phyloP scores from a whole-genome alignment of 2,888 invertebrate species.

The Rhagophthalmus giganteus region DNA sequence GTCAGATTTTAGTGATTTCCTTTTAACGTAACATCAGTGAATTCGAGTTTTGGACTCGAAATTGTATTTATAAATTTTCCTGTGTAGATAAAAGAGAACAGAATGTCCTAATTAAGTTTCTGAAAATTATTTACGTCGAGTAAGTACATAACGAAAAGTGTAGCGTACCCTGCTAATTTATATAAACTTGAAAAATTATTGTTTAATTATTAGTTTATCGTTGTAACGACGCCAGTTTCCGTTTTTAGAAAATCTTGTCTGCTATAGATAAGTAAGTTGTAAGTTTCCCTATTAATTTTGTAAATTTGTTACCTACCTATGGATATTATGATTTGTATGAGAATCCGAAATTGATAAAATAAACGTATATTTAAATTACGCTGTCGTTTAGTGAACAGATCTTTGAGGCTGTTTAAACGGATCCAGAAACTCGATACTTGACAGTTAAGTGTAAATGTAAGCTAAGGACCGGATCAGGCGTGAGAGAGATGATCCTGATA shows the following conservation, averaged over 20 bases:
- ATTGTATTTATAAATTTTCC: background rate
- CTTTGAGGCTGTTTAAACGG: too few species aligned
- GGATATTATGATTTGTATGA: slow-evolving; percentile 24
- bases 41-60: slow-evolving; percentile 21
- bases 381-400: too few species aligned
- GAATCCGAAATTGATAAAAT: slow-evolving; percentile 30
- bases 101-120: too few species aligned
- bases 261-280: slow-evolving; percentile 17
- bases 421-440: slow-evolving; percentile 1
- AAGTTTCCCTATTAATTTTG: slow-evolving; percentile 10
- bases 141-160: too few species aligned
- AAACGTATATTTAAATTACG: slow-evolving; percentile 16
- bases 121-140: too few species aligned
- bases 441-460: too few species aligned
- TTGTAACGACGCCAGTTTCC: too few species aligned
- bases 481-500: slow-evolving; percentile 29
- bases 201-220: too few species aligned
- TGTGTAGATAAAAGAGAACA: too few species aligned
- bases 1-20: slow-evolving; percentile 52
- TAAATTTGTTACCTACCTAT: slow-evolving; percentile 31
- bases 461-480: slow-evolving; percentile 21
- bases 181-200: too few species aligned
- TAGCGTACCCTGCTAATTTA: too few species aligned
- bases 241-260: slow-evolving; percentile 26
- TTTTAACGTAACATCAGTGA: slow-evolving; percentile 47